Evolutionary conservation across 2,113 vertebrate genomes (phyloP), one percentile per base, ranked within the genome.

Genomic region (Gymnogyps californianus): DNA sequence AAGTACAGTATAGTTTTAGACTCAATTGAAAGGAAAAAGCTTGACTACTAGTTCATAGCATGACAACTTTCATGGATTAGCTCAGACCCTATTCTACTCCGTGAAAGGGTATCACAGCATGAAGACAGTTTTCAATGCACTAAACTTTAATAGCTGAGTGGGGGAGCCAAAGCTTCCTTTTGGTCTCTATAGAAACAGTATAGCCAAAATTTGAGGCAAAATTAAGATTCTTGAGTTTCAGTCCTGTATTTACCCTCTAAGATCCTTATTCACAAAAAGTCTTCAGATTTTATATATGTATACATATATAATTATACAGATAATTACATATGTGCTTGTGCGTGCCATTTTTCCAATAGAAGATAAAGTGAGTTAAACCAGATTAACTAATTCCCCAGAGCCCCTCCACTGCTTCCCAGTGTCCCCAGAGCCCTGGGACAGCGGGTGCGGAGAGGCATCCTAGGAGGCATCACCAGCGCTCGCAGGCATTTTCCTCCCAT

Each of bases 31-130:
- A 99, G 99, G 99, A 98, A 99, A 99, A 99, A 99, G 98, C 98
- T 99, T 99, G 99, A 99, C 99, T 98, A 98, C 98, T 98, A 98
- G 98, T 99, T 99, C 98, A 99, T 99, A 99, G 99, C 98, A 98
- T 99, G 98, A 98, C 99, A 99, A 99, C 99, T 99, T 99, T 99
- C 99, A 99, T 99, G 99, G 99, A 99, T 99, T 99, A 99, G 99
- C 99, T 99, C 99, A 99, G 99, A 99, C 98, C 98, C 99, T 99
- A 99, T 99, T 99, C 99, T 99, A 98, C 98, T 98, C 98, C 11
- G 90, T 99, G 99, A 99, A 99, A 99, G 98, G 98, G 97, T 98
- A 99, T 98, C 99, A 99, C 99, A 99, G 99, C 99, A 99, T 99
- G 99, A 98, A 99, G 99, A 99, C 98, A 98, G 98, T 98, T 99